Evolutionary conservation across 2,888 invertebrate species (phyloP).

Genomic region (Protodeltote pygarga): DNA sequence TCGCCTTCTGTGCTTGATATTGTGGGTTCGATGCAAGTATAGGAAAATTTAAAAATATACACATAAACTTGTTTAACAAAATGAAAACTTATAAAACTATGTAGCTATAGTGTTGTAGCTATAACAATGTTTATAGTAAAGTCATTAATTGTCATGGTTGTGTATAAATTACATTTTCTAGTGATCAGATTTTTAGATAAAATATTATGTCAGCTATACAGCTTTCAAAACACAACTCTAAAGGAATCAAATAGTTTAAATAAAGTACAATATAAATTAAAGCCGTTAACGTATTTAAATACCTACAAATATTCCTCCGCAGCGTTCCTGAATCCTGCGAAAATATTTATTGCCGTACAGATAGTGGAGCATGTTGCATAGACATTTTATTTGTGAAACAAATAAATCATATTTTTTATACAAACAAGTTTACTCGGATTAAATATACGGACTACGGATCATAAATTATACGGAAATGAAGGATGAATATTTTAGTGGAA

Average conservation of each 20-base stretch:
- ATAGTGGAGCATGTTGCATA: constrained; percentile 26
- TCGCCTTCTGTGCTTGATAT: no score
- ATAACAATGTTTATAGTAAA: no score
- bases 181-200: no score
- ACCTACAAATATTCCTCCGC: constrained; percentile 26
- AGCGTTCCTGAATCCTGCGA: constrained; percentile 11
- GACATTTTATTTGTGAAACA: constrained; percentile 23
- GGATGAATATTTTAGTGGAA: constrained; percentile 21
- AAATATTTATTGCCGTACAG: constrained; percentile 35
- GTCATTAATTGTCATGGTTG: no score
- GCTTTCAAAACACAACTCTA: neutral
- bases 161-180: no score
- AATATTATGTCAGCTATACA: neutral
- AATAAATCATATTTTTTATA: constrained; percentile 44
- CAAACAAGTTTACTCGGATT: constrained; percentile 38
- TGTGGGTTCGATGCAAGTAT: no score
- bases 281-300: constrained; percentile 17
- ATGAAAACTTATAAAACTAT: no score
- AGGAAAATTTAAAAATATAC: no score
- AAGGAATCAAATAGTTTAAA: neutral
- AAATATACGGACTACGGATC: constrained; percentile 30
- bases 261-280: neutral
- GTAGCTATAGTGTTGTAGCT: no score
- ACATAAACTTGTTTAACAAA: no score
- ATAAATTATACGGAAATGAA: constrained; percentile 25